These are phyloP conservation scores for Cromileptes altivelis DNA, from an alignment of 2,113 vertebrate species.

Conservation along the genomic window DNA sequence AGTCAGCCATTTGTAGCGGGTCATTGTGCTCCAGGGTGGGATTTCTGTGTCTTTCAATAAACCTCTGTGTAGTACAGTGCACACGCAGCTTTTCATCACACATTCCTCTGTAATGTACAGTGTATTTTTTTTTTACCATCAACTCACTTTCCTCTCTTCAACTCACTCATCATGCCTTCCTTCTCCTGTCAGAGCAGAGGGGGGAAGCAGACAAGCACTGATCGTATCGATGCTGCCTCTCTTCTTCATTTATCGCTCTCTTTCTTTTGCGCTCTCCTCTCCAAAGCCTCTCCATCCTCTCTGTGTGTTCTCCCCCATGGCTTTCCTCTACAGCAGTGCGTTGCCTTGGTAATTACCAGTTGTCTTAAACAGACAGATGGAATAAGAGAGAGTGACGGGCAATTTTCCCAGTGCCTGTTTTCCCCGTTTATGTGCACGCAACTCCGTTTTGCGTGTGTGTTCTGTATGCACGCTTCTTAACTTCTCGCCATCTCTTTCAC, in stretches of 20 bases:
- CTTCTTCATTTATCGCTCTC: slow-evolving; percentile 60
- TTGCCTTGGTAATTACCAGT: slow-evolving; percentile 84
- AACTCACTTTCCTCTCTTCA: slow-evolving; percentile 30
- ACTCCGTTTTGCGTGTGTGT: slow-evolving; percentile 18
- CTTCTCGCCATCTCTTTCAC: slow-evolving; percentile 22
- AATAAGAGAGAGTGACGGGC: slow-evolving; percentile 84
- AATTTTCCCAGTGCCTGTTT: slow-evolving; percentile 77
- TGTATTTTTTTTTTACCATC: slow-evolving; percentile 16
- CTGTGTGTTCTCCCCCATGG: slow-evolving; percentile 72
- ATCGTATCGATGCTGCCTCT: slow-evolving; percentile 62
- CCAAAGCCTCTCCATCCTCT: slow-evolving; percentile 63
- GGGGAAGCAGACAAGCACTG: slow-evolving; percentile 48
- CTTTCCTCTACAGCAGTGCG: slow-evolving; percentile 73
- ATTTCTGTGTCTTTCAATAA: slow-evolving; percentile 19
- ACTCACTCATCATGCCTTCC: slow-evolving; percentile 46
- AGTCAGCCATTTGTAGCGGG: not conserved
- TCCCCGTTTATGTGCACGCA: slow-evolving; percentile 46
- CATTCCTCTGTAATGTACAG: slow-evolving; percentile 29
- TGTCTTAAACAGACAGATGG: slow-evolving; percentile 87
- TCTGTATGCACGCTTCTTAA: slow-evolving; percentile 44
- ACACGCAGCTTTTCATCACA: slow-evolving; percentile 23
- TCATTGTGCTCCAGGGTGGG: slow-evolving; percentile 14
- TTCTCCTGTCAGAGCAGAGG: slow-evolving; percentile 43
- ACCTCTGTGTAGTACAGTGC: not conserved
- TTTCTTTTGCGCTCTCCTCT: slow-evolving; percentile 44